Evolutionary conservation across 2,888 invertebrate species (phyloP).

Genomic region (Acanthopleura granulata): DNA sequence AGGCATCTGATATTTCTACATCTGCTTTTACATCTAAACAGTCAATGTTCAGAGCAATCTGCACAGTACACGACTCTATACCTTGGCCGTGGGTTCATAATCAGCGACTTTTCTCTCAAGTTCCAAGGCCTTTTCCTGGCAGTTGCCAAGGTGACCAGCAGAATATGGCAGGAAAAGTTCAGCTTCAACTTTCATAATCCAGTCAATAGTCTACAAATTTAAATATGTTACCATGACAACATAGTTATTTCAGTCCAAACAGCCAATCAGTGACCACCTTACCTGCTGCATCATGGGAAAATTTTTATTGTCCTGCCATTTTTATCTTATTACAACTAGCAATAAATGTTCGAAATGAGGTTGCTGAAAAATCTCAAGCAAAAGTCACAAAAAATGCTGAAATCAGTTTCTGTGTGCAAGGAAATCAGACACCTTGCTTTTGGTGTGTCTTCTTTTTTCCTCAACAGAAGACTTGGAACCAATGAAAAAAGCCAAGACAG

Average conservation of each 20-base stretch:
- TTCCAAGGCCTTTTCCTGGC: slow-evolving; percentile 50
- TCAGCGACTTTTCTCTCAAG: slow-evolving; percentile 57
- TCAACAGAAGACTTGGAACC: too few relatives aligned
- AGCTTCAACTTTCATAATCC: slow-evolving; percentile 59
- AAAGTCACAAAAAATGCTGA: too few relatives aligned
- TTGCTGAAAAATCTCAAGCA: too few relatives aligned
- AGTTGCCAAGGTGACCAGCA: slow-evolving; percentile 58
- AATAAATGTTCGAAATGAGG: too few relatives aligned
- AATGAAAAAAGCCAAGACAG: too few relatives aligned
- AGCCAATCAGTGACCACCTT: slow-evolving; percentile 13
- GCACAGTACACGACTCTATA: slow-evolving; percentile 29
- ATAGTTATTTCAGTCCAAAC: background rate
- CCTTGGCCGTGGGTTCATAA: slow-evolving; percentile 61
- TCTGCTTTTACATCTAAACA: background rate
- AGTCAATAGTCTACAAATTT: slow-evolving; percentile 60
- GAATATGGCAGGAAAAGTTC: slow-evolving; percentile 63
- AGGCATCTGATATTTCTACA: too few relatives aligned
- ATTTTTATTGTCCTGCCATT: too few relatives aligned
- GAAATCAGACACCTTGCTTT: too few relatives aligned
- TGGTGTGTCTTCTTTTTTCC: too few relatives aligned
- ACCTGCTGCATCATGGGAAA: background rate
- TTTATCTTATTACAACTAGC: too few relatives aligned
- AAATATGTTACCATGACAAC: background rate
- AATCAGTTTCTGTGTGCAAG: too few relatives aligned
- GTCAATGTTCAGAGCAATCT: background rate